Evolutionary conservation across 2,888 invertebrate species (phyloP).

Genomic region (Synanthedon andrenaeformis): DNA sequence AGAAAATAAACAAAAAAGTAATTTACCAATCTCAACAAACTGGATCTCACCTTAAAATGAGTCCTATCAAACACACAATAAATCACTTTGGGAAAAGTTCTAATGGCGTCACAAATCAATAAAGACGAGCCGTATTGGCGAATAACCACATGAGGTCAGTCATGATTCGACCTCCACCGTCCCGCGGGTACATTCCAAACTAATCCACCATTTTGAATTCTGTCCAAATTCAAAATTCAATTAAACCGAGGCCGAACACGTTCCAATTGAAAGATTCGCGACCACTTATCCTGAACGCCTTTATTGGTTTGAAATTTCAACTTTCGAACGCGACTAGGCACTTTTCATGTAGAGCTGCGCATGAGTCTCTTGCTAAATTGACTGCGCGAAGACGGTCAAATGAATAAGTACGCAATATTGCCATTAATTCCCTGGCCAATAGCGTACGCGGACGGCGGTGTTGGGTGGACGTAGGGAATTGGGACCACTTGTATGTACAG

Average conservation of each 20-base stretch:
- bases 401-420: conserved; percentile 54
- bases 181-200: conserved; percentile 28
- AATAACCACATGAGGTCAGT: conserved; percentile 32
- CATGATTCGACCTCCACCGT: conserved; percentile 32
- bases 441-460: conserved; percentile 21
- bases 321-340: conserved; percentile 3
- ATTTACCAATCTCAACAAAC: background rate
- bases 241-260: background rate
- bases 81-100: conserved; percentile 18
- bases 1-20: no score
- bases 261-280: conserved; percentile 2
- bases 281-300: conserved; percentile 4
- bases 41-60: conserved; percentile 4
- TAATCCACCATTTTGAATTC: conserved; percentile 43
- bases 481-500: conserved; percentile 56
- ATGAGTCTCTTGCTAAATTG: conserved; percentile 51
- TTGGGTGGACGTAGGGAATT: conserved; percentile 45
- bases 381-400: conserved; percentile 43
- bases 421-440: conserved; percentile 60
- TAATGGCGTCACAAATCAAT: conserved; percentile 19
- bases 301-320: conserved; percentile 7
- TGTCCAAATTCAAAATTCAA: conserved; percentile 1
- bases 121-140: conserved; percentile 57
- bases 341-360: background rate
- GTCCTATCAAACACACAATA: conserved; percentile 7